These are phyloP conservation scores for Phoebastria nigripes DNA, from an alignment of 2,797 vertebrate species.

Conservation along the genomic window DNA sequence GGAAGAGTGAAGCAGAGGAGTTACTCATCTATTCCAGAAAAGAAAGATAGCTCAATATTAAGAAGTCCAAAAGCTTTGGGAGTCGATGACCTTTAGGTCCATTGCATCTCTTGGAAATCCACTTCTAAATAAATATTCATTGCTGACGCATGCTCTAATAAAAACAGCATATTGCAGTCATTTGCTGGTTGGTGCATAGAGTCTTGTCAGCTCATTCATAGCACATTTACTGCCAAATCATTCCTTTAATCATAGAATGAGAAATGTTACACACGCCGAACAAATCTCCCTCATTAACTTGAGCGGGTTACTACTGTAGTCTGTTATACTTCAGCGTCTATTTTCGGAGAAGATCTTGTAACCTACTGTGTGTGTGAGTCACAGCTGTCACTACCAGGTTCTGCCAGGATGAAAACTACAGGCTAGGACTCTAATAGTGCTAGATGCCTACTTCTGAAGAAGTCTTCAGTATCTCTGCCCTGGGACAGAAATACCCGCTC, in stretches of 20 bases:
- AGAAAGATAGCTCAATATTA: not conserved
- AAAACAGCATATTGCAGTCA: conserved; percentile 19
- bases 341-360: not conserved
- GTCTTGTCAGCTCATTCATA: conserved; percentile 40
- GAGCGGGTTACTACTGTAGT: not conserved
- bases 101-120: not conserved
- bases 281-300: conserved; percentile 16
- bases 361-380: not conserved
- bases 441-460: not conserved
- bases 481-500: not conserved
- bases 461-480: not conserved
- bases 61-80: not conserved
- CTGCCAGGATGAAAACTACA: not conserved
- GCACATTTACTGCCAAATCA: conserved; percentile 57
- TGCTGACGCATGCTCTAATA: conserved; percentile 27
- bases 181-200: conserved; percentile 30
- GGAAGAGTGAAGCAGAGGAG: not conserved
- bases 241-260: conserved; percentile 45
- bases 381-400: not conserved
- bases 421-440: not conserved
- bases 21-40: not conserved
- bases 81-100: not conserved
- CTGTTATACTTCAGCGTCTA: not conserved
- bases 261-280: not conserved
- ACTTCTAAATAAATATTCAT: conserved; percentile 8